Base-by-base conservation (phyloP, 2,888 invertebrate species). In the Dexiosoma caninum region DNA sequence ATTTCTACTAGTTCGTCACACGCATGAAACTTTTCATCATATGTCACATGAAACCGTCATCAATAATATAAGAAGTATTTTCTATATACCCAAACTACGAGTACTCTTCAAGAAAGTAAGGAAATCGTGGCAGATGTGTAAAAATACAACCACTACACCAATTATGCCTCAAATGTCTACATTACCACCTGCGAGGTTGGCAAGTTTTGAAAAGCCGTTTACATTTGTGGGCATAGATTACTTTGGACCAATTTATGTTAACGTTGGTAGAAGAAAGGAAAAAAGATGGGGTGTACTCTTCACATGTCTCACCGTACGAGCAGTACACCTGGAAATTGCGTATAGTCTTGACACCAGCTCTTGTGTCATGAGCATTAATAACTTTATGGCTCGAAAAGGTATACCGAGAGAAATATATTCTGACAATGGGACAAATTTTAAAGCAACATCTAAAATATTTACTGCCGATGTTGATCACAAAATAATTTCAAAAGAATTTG, bases 371-470 rank as follows among this genome's bases (percentile, higher is more conserved):
- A n/a, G n/a, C n/a, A n/a, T n/a, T n/a, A n/a, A n/a, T n/a, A n/a
- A 82, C 12, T 82, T 82, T 27, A 37, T 71, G 9, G 35, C 44
- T 8, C 72, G 78, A 1, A 44, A 75, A 10, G 81, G 83, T 5
- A 55, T 62, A 7, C 75, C 81, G 0, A 23, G n/a, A 0, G 60
- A 64, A n/a, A 71, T 81, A 16, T 5, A 72, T 0, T 78, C 78
- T 1, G 81, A 82, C 32, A 82, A 83, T 10, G 78, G 67, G 16
- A 83, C 81, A 12, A 82, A 83, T 23, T 83, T 83, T 40, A n/a
- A 72, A 8, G 80, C 74, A 0, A 81, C 80, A 1, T 66, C 37
- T 5, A 78, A 62, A 2, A 10, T 69, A 0, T 42, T 72, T 0
- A 7, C 14, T 12, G 4, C 19, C 8, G 60, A 72, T 42, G 64